These are phyloP conservation scores for Brachyhypopomus occidentalis DNA, from an alignment of 2,113 vertebrate genomes.

Conservation along the genomic window DNA sequence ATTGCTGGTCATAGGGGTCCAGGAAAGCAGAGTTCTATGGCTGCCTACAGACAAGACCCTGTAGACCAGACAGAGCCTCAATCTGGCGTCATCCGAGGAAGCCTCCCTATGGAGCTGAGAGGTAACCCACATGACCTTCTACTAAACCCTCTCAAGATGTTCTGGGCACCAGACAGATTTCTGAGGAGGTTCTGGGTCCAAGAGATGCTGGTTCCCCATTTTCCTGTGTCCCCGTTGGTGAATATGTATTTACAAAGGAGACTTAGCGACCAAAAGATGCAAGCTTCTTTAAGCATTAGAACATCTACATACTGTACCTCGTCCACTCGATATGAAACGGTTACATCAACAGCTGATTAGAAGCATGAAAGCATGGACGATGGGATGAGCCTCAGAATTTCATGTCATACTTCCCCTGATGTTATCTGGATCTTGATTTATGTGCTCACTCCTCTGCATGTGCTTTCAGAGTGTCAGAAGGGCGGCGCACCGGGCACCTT, in stretches of 20 bases:
- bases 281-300: background rate
- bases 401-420: background rate
- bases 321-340: background rate
- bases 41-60: slow-evolving; percentile 49
- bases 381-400: background rate
- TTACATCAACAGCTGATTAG: background rate
- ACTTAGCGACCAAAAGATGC: background rate
- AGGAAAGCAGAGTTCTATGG: slow-evolving; percentile 61
- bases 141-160: background rate
- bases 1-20: slow-evolving; percentile 57
- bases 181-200: no score
- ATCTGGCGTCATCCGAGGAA: slow-evolving; percentile 23
- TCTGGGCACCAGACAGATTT: background rate
- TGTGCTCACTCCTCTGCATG: slow-evolving; percentile 20
- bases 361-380: background rate
- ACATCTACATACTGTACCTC: background rate
- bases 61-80: slow-evolving; percentile 5
- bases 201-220: background rate
- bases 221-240: background rate
- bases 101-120: slow-evolving; percentile 67
- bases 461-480: slow-evolving; percentile 67
- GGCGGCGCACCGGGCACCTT: slow-evolving; percentile 61
- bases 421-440: background rate
- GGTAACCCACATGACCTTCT: slow-evolving; percentile 57
- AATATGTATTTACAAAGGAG: background rate